Conservation (phyloP, 2,113 vertebrate species). For the Seriola quinqueradiata region DNA sequence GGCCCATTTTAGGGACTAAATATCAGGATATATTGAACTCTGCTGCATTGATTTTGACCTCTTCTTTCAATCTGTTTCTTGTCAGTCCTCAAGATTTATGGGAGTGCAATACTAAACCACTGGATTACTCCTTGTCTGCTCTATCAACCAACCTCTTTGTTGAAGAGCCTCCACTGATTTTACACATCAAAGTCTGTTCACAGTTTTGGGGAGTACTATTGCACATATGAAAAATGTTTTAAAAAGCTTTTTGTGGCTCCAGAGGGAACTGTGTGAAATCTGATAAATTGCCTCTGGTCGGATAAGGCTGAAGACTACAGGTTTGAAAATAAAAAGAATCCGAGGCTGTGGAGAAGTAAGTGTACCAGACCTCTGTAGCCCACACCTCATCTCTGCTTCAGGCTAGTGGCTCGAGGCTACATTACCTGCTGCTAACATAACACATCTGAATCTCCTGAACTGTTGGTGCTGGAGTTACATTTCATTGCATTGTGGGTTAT, state of each 20-base stretch:
- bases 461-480: neutral
- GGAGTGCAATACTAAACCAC: neutral
- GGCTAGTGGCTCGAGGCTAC: neutral
- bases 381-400: neutral
- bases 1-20: neutral
- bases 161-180: neutral
- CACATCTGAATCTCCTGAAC: neutral
- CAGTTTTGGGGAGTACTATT: neutral
- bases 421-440: neutral
- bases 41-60: slow-evolving; percentile 7
- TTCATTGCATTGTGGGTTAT: neutral
- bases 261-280: neutral
- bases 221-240: neutral
- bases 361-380: neutral
- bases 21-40: neutral
- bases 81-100: neutral
- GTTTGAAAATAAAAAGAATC: neutral
- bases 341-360: neutral
- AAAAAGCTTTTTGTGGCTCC: neutral
- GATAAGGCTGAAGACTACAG: neutral
- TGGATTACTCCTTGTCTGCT: neutral
- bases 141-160: neutral
- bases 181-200: neutral
- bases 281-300: neutral
- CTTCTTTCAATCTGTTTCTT: neutral